Evolutionary conservation across 1,140 invertebrate genomes (phyloP).

Genomic region (Ceratina japonica): DNA sequence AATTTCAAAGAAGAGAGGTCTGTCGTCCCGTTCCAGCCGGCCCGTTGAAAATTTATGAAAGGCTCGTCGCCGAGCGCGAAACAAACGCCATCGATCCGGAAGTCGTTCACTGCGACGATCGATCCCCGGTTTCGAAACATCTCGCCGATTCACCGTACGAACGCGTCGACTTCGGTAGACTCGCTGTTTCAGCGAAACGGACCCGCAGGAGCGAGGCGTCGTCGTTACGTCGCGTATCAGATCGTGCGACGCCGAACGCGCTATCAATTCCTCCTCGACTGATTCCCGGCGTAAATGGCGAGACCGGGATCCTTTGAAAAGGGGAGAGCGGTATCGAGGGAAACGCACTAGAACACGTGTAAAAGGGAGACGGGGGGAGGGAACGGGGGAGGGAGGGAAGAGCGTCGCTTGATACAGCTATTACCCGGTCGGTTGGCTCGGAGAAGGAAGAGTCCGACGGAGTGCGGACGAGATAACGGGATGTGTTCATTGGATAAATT

Average conservation of each 20-base stretch:
- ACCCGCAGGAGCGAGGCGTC: too few relatives aligned
- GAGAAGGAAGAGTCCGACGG: slow-evolving; percentile 13
- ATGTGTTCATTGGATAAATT: slow-evolving; percentile 59
- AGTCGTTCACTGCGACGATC: too few relatives aligned
- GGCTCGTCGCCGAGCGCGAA: too few relatives aligned
- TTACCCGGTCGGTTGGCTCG: slow-evolving; percentile 28
- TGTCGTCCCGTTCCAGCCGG: too few relatives aligned
- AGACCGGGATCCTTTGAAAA: not conserved
- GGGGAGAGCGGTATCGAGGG: not conserved
- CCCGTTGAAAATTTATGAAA: slow-evolving; percentile 37
- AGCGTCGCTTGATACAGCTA: slow-evolving; percentile 43
- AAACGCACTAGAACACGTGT: not conserved
- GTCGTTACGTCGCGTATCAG: not conserved
- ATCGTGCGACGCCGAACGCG: not conserved
- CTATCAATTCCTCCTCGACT: too few relatives aligned
- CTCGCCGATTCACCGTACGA: too few relatives aligned
- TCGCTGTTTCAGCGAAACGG: too few relatives aligned
- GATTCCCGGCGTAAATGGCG: not conserved
- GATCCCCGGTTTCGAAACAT: too few relatives aligned
- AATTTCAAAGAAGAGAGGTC: not conserved
- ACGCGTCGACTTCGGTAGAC: too few relatives aligned
- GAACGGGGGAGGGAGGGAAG: not conserved
- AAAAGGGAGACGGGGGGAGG: not conserved
- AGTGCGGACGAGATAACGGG: slow-evolving; percentile 51
- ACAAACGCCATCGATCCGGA: too few relatives aligned